Evolutionary conservation across 2,888 invertebrate genomes (phyloP).

Genomic region (Morpho deidamia): DNA sequence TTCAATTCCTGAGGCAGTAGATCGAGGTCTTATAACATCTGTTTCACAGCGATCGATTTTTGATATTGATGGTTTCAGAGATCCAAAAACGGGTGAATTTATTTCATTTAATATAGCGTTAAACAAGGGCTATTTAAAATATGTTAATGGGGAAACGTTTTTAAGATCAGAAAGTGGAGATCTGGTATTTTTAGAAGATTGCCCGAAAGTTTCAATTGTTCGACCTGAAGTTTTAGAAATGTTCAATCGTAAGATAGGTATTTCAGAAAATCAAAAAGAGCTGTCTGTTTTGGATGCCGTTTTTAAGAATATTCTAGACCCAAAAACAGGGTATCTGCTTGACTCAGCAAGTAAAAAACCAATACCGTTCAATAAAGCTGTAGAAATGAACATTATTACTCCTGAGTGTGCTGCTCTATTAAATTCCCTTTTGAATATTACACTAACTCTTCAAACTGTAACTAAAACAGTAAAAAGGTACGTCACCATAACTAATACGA

Average conservation of each 20-base stretch:
- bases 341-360: constrained; percentile 84
- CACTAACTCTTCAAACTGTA: constrained; percentile 91
- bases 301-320: constrained; percentile 90
- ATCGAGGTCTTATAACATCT: constrained; percentile 92
- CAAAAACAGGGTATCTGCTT: constrained; percentile 90
- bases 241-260: constrained; percentile 89
- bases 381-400: constrained; percentile 90
- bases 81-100: constrained; percentile 88
- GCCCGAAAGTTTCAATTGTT: constrained; percentile 86
- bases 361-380: constrained; percentile 90
- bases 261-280: constrained; percentile 86
- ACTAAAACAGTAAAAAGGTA: constrained; percentile 90
- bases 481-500: constrained; percentile 86
- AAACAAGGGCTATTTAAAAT: constrained; percentile 86
- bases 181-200: constrained; percentile 87
- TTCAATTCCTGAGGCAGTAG: constrained; percentile 91
- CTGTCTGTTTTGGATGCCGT: constrained; percentile 93
- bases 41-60: constrained; percentile 93
- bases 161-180: constrained; percentile 86
- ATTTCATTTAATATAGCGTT: constrained; percentile 91
- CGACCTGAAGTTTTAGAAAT: constrained; percentile 92
- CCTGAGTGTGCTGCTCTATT: constrained; percentile 92
- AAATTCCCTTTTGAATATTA: constrained; percentile 91
- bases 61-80: constrained; percentile 93
- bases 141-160: constrained; percentile 84